Evolutionary conservation across 2,888 invertebrate species (phyloP), one percentile per base, ranked within the genome.

Genomic region (Erebia aethiops): DNA sequence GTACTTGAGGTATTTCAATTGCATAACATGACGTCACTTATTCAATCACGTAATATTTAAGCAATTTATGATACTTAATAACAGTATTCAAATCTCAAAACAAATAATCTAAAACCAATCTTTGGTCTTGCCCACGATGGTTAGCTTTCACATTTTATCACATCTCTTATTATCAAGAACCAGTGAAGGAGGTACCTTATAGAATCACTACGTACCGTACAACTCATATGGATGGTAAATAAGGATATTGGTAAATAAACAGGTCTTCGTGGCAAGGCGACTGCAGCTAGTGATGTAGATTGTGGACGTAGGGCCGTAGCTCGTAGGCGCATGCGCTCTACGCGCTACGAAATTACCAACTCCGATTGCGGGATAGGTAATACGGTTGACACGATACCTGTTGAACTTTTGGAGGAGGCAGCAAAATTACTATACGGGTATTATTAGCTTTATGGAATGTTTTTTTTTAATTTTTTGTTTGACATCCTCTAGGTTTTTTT

Each of bases 291-390:
- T 26, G 26, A 13, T 67, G 76, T 76, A 77, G 67, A 61, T 61
- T 51, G 67, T 67, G 61, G 75, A 70, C 74, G 77, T 75, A 82
- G 78, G 74, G 74, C 73, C 87, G 88, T 88, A 88, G 86, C 73
- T 76, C 87, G 90, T 90, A 88, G 87, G 84, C 92, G 91, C 91
- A 82, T 86, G 92, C 92, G 92, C 89, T 85, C 86, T 90, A 88
- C 90, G 85, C 14, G 72, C 85, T 84, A 87, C 87, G 85, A 77
- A 79, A 54, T 35, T 82, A 83, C 80, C 78, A 77, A 79, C 78
- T 79, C 78, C 78, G 78, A 78, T 72, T 72, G 72, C 71, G 76
- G 75, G 76, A 76, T 75, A 75, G 74, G 78, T 72, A 71, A 3
- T 21, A 26, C 26, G 11, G 13, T 13, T 21, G 21, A 62, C 62